Evolutionary conservation across 92 coral and sea anemone genomes (phyloP).

Genomic region (Hydrozoanthus gracilis): DNA sequence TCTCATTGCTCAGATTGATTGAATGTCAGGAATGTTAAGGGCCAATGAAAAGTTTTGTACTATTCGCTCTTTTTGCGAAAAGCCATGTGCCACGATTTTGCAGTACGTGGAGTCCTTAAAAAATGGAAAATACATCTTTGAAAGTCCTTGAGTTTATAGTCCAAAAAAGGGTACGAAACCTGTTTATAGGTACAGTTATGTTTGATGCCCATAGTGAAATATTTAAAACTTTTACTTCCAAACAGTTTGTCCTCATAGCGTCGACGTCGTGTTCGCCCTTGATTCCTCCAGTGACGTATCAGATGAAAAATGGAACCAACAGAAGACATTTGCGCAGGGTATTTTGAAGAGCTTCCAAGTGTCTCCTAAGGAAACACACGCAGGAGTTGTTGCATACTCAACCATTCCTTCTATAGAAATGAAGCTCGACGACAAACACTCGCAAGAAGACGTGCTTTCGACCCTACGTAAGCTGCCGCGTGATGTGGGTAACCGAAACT

Average conservation of each 20-base stretch:
- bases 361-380: constrained; percentile 83
- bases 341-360: constrained; percentile 73
- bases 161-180: too few species aligned
- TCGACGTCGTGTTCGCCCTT: constrained; percentile 95
- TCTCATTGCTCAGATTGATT: too few species aligned
- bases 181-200: too few species aligned
- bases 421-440: constrained; percentile 87
- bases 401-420: constrained; percentile 91
- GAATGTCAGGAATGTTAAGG: too few species aligned
- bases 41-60: too few species aligned
- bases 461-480: constrained; percentile 73
- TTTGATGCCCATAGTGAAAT: not conserved
- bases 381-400: constrained; percentile 90
- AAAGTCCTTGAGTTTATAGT: too few species aligned
- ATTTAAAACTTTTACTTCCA: not conserved
- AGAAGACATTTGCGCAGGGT: constrained; percentile 78
- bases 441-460: constrained; percentile 73
- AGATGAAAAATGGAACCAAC: constrained; percentile 85
- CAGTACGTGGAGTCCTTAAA: too few species aligned
- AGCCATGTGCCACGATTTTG: too few species aligned
- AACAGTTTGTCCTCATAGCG: constrained; percentile 83
- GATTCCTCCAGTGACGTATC: constrained; percentile 95
- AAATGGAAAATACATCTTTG: too few species aligned
- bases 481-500: constrained; percentile 87
- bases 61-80: too few species aligned